These are phyloP conservation scores for Micromys minutus DNA, from an alignment of 2,113 vertebrate genomes.

Conservation along the genomic window DNA sequence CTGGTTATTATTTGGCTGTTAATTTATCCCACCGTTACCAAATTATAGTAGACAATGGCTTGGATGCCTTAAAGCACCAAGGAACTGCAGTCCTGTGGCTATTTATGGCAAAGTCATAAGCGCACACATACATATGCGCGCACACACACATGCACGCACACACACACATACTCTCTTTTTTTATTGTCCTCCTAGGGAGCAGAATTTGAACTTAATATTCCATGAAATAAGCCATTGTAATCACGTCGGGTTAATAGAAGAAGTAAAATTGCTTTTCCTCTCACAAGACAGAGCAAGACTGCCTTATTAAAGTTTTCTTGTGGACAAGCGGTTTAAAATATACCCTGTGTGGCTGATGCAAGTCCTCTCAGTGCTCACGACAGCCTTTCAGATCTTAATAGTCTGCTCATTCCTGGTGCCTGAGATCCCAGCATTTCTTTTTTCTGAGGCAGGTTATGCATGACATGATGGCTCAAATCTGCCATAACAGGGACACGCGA, in stretches of 20 bases:
- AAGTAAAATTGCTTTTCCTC: slow-evolving; percentile 95
- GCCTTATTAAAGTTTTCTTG: slow-evolving; percentile 92
- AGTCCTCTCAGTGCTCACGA: slow-evolving; percentile 90
- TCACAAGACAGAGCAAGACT: slow-evolving; percentile 91
- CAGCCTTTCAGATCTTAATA: slow-evolving; percentile 95
- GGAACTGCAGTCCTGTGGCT: slow-evolving; percentile 86
- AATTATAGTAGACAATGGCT: slow-evolving; percentile 85
- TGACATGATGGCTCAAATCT: slow-evolving; percentile 86
- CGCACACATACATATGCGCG: slow-evolving; percentile 64
- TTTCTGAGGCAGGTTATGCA: slow-evolving; percentile 83
- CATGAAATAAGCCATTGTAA: slow-evolving; percentile 99
- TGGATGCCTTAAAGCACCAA: slow-evolving; percentile 83
- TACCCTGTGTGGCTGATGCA: slow-evolving; percentile 90
- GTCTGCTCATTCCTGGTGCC: slow-evolving; percentile 90
- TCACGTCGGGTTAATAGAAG: slow-evolving; percentile 98
- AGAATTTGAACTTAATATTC: slow-evolving; percentile 99
- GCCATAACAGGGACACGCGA: slow-evolving; percentile 80
- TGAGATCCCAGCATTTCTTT: slow-evolving; percentile 86
- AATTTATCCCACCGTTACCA: slow-evolving; percentile 86
- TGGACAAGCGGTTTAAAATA: slow-evolving; percentile 92
- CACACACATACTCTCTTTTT: slow-evolving; percentile 71
- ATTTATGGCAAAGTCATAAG: slow-evolving; percentile 89
- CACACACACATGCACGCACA: slow-evolving; percentile 49
- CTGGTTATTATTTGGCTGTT: slow-evolving; percentile 85
- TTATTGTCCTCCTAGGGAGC: slow-evolving; percentile 93